Evolutionary conservation across 2,797 vertebrate species (phyloP).

Genomic region (Premnoplex brunnescens): DNA sequence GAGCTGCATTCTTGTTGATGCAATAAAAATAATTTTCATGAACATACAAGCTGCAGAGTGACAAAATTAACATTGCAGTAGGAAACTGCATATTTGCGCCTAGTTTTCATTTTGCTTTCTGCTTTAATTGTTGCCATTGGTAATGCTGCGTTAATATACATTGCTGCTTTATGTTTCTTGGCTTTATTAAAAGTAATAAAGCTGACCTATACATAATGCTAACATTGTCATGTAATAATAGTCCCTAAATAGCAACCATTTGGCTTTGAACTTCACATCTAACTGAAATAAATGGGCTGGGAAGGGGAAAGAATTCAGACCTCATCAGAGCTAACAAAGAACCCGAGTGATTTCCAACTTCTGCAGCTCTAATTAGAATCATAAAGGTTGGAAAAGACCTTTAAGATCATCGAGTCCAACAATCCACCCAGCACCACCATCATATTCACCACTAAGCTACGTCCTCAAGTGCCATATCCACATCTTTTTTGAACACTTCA

Average conservation of each 20-base stretch:
- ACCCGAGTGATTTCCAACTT: not conserved
- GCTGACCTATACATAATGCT: conserved; percentile 1
- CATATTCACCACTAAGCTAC: not conserved
- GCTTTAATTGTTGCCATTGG: conserved; percentile 6
- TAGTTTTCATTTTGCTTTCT: not conserved
- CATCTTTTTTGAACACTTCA: not conserved
- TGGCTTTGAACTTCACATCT: conserved; percentile 28
- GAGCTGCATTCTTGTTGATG: not conserved
- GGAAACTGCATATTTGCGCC: not conserved
- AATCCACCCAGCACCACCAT: not conserved
- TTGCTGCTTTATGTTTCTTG: not conserved
- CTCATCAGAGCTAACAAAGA: conserved; percentile 21
- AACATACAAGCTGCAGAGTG: not conserved
- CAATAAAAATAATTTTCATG: conserved; percentile 18
- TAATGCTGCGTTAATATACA: not conserved
- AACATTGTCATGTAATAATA: not conserved
- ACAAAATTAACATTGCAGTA: not conserved
- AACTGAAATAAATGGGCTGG: conserved; percentile 2
- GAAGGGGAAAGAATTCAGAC: conserved; percentile 24
- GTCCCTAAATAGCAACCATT: conserved; percentile 8
- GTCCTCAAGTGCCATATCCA: not conserved
- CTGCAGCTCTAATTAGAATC: not conserved
- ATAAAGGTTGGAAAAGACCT: not conserved
- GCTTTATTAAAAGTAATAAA: conserved; percentile 44
- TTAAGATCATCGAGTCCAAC: accelerated